Evolutionary conservation across 2,797 vertebrate genomes (phyloP).

Genomic region (Nannoperca australis): DNA sequence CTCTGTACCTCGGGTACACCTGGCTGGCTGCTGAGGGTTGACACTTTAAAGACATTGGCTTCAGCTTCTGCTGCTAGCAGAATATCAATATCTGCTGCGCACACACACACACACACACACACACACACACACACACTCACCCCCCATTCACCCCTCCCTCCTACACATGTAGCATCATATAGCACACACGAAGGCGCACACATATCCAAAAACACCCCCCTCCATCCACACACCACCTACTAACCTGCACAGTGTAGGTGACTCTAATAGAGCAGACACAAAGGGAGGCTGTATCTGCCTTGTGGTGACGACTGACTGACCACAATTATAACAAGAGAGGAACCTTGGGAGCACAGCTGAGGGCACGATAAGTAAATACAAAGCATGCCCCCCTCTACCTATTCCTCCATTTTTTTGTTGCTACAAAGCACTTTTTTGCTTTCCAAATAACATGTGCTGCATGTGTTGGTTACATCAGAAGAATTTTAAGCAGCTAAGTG

Average conservation of each 20-base stretch:
- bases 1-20: conserved; percentile 69
- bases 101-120: conserved; percentile 16
- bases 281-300: conserved; percentile 35
- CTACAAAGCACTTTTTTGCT: conserved; percentile 53
- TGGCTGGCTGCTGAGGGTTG: conserved; percentile 75
- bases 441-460: conserved; percentile 74
- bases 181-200: conserved; percentile 32
- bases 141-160: conserved; percentile 21
- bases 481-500: conserved; percentile 89
- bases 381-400: neutral
- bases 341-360: conserved; percentile 42
- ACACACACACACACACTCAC: neutral
- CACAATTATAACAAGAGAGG: conserved; percentile 32
- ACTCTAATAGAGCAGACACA: conserved; percentile 46
- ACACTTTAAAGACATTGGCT: conserved; percentile 80
- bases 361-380: conserved; percentile 54
- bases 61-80: conserved; percentile 71
- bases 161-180: conserved; percentile 51
- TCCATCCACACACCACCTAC: conserved; percentile 17
- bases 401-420: conserved; percentile 30
- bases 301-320: conserved; percentile 36
- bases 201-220: conserved; percentile 22
- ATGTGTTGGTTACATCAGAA: conserved; percentile 82
- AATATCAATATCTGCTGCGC: conserved; percentile 76
- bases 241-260: conserved; percentile 22